These are phyloP conservation scores for Orius laevigatus DNA, from an alignment of 1,140 invertebrate species.

Conservation along the genomic window DNA sequence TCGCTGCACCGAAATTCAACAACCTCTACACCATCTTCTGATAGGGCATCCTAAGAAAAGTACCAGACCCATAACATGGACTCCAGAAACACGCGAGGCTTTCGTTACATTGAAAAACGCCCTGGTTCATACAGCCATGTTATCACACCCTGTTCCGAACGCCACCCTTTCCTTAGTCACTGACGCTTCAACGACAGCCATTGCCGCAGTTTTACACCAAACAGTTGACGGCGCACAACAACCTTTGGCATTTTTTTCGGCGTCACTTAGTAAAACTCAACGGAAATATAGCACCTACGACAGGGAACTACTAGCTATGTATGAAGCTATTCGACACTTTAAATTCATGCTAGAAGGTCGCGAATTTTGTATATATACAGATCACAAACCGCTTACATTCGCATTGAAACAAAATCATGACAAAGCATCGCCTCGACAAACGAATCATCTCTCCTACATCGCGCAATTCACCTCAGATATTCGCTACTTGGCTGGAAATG, in stretches of 20 bases:
- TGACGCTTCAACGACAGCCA: background rate
- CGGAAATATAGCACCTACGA: constrained; percentile 22
- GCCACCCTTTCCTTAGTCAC: background rate
- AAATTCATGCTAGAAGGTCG: constrained; percentile 26
- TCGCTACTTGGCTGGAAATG: background rate
- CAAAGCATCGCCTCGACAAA: constrained; percentile 23
- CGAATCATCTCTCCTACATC: constrained; percentile 19
- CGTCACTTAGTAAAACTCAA: constrained; percentile 17
- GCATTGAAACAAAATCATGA: constrained; percentile 24
- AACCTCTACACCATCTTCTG: background rate
- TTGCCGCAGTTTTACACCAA: background rate
- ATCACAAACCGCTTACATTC: constrained; percentile 29
- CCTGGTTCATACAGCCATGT: constrained; percentile 2
- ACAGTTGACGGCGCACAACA: constrained; percentile 1
- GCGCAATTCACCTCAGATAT: too few species aligned
- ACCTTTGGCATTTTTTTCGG: constrained; percentile 23
- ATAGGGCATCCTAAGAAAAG: background rate
- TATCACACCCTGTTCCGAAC: constrained; percentile 11
- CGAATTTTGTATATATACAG: constrained; percentile 25
- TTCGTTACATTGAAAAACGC: background rate
- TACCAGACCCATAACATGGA: background rate
- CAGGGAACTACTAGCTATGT: constrained; percentile 22
- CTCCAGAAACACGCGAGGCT: background rate
- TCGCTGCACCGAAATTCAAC: background rate
- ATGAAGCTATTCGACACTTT: constrained; percentile 23